Evolutionary conservation across 2,797 vertebrate species (phyloP).

Genomic region (Myiotriccus ornatus): DNA sequence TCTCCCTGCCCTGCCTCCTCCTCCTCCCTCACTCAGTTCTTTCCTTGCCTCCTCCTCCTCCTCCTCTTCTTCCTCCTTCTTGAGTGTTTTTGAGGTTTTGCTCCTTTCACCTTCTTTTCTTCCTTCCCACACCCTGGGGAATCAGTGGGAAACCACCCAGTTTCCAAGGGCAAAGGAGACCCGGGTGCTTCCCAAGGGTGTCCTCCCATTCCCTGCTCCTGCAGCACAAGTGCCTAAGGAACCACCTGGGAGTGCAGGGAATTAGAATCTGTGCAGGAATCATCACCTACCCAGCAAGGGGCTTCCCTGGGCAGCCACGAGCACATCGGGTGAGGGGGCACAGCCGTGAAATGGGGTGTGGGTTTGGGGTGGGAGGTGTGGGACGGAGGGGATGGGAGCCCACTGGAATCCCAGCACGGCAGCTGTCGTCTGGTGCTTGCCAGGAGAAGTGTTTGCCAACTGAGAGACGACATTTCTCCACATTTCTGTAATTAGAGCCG

Average conservation of each 20-base stretch:
- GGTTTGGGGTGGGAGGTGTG: neutral
- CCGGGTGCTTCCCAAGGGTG: neutral
- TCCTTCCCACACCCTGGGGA: neutral
- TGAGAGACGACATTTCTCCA: neutral
- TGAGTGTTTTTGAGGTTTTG: neutral
- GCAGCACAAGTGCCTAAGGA: neutral
- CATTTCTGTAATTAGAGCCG: constrained; percentile 23
- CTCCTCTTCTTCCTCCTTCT: neutral
- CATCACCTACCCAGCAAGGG: rapidly evolving
- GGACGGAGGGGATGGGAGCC: neutral
- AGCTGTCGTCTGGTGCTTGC: neutral
- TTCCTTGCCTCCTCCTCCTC: neutral
- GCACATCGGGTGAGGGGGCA: rapidly evolving
- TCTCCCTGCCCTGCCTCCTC: neutral
- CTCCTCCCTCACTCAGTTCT: neutral
- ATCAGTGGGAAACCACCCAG: neutral
- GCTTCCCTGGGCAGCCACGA: neutral
- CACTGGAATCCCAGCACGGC: neutral
- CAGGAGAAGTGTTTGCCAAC: constrained; percentile 37
- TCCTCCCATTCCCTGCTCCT: neutral
- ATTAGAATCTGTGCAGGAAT: neutral
- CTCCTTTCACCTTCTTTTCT: neutral
- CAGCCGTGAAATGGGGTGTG: rapidly evolving
- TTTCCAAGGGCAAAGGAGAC: neutral
- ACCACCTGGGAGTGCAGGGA: neutral